Conservation (phyloP, 2,888 invertebrate genomes). For the Metopia argyrocephala region DNA sequence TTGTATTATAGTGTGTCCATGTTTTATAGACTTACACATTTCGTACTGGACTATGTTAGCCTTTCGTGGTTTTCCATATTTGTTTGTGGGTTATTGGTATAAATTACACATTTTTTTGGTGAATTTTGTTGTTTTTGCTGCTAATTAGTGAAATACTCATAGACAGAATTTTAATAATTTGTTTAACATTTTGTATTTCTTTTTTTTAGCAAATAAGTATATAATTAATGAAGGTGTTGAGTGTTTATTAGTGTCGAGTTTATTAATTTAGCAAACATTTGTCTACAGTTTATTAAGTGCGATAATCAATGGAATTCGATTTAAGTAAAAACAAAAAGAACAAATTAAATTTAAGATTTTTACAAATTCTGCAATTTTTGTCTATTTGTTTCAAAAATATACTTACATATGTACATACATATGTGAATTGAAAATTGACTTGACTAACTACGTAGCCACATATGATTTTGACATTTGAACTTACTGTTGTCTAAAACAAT, state of each 20-base stretch:
- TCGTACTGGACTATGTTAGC: background rate
- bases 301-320: background rate
- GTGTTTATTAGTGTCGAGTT: background rate
- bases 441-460: too few species aligned
- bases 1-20: too few species aligned
- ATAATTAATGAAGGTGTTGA: slow-evolving; percentile 8
- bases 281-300: background rate
- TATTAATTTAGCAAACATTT: background rate
- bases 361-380: too few species aligned
- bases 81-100: slow-evolving; percentile 61
- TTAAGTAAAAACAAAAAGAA: too few species aligned
- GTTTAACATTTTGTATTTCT: background rate
- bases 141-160: background rate
- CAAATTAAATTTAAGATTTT: too few species aligned
- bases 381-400: too few species aligned
- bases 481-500: too few species aligned
- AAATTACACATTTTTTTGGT: slow-evolving; percentile 40
- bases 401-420: too few species aligned
- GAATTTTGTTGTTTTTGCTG: background rate
- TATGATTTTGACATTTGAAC: too few species aligned
- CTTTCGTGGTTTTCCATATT: slow-evolving; percentile 10
- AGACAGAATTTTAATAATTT: background rate
- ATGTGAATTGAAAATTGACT: too few species aligned
- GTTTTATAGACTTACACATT: background rate
- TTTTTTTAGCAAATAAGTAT: slow-evolving; percentile 20